Conservation (phyloP, 2,113 vertebrate genomes). For the Progne subis region DNA sequence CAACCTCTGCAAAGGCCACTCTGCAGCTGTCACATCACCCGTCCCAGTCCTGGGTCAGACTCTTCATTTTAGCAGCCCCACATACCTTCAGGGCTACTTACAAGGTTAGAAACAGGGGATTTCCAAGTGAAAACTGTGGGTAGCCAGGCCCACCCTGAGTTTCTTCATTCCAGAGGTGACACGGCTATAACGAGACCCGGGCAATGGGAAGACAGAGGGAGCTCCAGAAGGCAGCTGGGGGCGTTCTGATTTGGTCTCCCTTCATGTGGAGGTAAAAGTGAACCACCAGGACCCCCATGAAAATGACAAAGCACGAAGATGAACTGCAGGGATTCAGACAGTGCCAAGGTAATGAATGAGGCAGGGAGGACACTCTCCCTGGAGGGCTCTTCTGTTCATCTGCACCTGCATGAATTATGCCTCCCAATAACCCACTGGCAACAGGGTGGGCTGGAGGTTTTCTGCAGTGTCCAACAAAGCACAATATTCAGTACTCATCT, state of each 20-base stretch:
- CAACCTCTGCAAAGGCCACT: background rate
- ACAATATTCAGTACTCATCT: background rate
- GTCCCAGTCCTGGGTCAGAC: background rate
- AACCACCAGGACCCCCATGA: background rate
- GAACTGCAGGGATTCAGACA: background rate
- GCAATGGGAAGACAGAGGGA: background rate
- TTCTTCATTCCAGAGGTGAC: background rate
- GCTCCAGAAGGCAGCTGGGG: background rate
- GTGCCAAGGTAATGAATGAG: background rate
- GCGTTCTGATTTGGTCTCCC: background rate
- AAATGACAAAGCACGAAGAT: background rate
- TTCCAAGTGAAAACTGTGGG: constrained; percentile 24
- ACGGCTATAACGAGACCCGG: background rate
- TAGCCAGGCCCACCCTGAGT: background rate
- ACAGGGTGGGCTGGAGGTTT: background rate
- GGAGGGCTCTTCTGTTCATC: background rate
- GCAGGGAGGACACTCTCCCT: background rate
- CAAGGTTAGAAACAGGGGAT: constrained; percentile 18
- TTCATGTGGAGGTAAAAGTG: background rate
- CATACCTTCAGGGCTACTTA: background rate
- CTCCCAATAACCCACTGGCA: background rate
- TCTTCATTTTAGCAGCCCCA: constrained; percentile 47
- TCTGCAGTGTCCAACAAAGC: background rate
- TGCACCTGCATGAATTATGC: background rate
- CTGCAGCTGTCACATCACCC: constrained; percentile 38